Percentiles rank a stretch among this genome's conserved stretches.
phyloP scores from a whole-genome alignment of 2,797 vertebrate genomes.

The Lemur catta region DNA sequence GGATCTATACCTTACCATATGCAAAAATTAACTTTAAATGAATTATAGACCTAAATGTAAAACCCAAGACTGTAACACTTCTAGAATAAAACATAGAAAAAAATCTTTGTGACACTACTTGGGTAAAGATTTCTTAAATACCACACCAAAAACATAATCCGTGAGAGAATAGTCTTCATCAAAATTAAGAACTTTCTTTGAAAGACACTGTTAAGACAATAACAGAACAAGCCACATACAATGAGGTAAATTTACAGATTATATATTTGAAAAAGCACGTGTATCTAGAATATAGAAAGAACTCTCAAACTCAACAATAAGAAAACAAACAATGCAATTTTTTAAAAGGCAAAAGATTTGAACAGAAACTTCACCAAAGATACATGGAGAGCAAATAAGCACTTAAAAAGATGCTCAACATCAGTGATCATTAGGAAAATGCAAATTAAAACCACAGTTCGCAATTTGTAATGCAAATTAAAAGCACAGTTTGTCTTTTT shows the following conservation, averaged over 20 bases:
- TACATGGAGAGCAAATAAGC: background rate
- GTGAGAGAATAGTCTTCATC: background rate
- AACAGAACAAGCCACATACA: background rate
- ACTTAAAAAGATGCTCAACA: background rate
- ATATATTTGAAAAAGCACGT: background rate
- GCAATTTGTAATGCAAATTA: background rate
- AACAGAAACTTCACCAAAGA: background rate
- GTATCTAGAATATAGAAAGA: background rate
- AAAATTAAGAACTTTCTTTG: background rate
- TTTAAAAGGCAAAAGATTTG: background rate
- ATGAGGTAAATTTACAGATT: background rate
- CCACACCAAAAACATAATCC: background rate
- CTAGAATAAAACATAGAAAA: background rate
- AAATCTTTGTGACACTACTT: background rate
- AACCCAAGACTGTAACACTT: background rate
- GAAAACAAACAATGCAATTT: background rate
- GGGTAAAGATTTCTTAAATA: background rate
- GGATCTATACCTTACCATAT: background rate
- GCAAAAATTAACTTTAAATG: background rate
- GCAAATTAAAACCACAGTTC: background rate
- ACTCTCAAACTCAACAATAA: background rate
- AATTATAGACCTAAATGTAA: background rate
- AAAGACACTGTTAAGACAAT: background rate
- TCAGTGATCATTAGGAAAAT: background rate
- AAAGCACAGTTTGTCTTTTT: background rate